Evolutionary conservation across 2,797 vertebrate genomes (phyloP).

Genomic region (Arnoldichthys spilopterus): DNA sequence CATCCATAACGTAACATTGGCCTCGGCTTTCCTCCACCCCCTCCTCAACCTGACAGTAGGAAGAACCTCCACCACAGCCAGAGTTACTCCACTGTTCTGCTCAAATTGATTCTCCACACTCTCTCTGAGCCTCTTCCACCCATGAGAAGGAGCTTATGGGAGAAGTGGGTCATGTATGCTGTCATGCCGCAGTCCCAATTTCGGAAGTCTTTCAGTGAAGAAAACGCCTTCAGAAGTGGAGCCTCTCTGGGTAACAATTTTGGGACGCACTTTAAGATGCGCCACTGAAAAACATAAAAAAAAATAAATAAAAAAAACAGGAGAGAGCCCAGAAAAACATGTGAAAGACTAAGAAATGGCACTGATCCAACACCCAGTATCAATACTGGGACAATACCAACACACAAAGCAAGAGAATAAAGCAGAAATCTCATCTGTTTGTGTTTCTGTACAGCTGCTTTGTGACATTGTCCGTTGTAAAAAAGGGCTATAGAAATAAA

Average conservation of each 20-base stretch:
- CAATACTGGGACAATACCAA: too few species aligned
- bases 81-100: constrained; percentile 8
- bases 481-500: too few species aligned
- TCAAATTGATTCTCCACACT: constrained; percentile 19
- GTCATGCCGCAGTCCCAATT: constrained; percentile 12
- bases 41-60: constrained; percentile 4
- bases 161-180: constrained; percentile 33
- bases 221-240: neutral
- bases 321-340: too few species aligned
- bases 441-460: too few species aligned
- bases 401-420: too few species aligned
- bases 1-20: neutral
- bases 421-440: too few species aligned
- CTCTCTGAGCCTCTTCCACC: neutral
- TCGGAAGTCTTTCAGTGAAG: constrained; percentile 2
- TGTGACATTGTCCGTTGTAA: too few species aligned
- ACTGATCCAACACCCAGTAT: too few species aligned
- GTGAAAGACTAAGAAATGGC: too few species aligned
- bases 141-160: constrained; percentile 1
- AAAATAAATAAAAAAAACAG: too few species aligned
- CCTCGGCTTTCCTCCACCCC: constrained; percentile 8
- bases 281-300: too few species aligned
- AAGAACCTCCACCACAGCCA: constrained; percentile 14
- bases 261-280: neutral
- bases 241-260: neutral